Conservation (phyloP, 1,140 invertebrate genomes). For the Daktulosphaira vitifoliae region DNA sequence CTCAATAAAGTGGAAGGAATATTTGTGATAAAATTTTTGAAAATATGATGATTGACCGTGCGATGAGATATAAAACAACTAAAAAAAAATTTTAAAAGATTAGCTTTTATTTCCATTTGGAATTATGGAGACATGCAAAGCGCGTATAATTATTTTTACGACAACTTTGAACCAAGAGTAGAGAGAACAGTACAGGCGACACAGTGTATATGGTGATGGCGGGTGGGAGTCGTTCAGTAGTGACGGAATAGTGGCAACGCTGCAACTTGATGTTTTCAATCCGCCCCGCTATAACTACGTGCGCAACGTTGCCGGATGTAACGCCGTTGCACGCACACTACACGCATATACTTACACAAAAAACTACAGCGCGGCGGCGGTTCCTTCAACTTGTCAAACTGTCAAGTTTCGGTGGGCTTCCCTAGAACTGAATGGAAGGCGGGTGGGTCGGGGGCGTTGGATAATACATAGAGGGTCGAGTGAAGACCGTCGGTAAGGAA, state of each 20-base stretch:
- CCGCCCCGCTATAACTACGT: conserved; percentile 1
- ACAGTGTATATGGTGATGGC: neutral
- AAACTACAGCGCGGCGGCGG: neutral
- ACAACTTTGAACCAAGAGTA: no score
- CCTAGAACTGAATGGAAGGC: neutral
- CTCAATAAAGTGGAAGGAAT: no score
- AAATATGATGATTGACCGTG: no score
- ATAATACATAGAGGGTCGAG: neutral
- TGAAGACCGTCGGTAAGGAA: neutral
- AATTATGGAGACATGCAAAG: no score
- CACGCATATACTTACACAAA: neutral
- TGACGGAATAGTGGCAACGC: conserved; percentile 17
- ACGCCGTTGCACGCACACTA: conserved; percentile 2
- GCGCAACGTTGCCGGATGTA: conserved; percentile 13
- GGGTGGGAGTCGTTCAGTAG: neutral
- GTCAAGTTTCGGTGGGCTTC: conserved; percentile 27
- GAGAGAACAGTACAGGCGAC: no score
- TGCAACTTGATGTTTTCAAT: neutral
- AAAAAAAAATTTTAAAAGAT: no score
- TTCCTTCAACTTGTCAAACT: conserved; percentile 31
- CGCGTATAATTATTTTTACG: no score
- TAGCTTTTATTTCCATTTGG: no score
- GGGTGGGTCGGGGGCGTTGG: neutral
- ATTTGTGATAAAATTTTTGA: no score
- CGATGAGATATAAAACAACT: no score